Evolutionary conservation across 1,140 invertebrate genomes (phyloP).

Genomic region (Hylaeus volcanicus): DNA sequence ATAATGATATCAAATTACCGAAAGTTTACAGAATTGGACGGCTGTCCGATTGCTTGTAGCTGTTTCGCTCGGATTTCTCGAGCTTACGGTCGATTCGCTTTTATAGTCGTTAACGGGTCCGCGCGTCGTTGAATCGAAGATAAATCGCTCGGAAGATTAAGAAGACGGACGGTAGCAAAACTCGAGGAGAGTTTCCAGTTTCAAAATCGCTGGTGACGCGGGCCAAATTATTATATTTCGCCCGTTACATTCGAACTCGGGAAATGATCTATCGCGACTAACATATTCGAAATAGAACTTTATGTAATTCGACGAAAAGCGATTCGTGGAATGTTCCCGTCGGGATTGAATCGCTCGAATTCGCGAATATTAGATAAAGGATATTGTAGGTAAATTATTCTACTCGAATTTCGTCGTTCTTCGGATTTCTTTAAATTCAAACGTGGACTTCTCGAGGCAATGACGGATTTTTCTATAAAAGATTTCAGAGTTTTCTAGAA

Average conservation of each 20-base stretch:
- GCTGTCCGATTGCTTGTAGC: not conserved
- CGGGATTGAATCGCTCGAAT: no score
- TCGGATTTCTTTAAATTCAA: no score
- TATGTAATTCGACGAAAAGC: conserved; percentile 39
- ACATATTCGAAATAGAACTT: conserved; percentile 49
- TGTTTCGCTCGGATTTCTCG: not conserved
- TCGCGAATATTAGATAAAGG: no score
- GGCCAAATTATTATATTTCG: conserved; percentile 37
- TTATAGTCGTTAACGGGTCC: not conserved
- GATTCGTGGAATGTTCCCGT: not conserved
- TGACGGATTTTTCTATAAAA: no score
- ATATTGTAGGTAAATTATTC: no score
- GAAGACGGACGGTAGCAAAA: not conserved
- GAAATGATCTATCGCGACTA: conserved; percentile 32
- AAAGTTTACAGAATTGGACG: not conserved
- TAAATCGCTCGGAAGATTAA: conserved; percentile 10
- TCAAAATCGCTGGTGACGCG: not conserved
- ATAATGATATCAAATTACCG: conserved; percentile 12
- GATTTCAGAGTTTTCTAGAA: no score
- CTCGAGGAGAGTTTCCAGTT: not conserved
- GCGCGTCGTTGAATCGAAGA: not conserved
- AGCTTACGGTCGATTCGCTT: not conserved
- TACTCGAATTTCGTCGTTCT: no score
- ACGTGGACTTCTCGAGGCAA: no score
- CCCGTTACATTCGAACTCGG: conserved; percentile 27